These are phyloP conservation scores for Mesocricetus auratus DNA, from an alignment of 2,113 vertebrate genomes.

Conservation along the genomic window DNA sequence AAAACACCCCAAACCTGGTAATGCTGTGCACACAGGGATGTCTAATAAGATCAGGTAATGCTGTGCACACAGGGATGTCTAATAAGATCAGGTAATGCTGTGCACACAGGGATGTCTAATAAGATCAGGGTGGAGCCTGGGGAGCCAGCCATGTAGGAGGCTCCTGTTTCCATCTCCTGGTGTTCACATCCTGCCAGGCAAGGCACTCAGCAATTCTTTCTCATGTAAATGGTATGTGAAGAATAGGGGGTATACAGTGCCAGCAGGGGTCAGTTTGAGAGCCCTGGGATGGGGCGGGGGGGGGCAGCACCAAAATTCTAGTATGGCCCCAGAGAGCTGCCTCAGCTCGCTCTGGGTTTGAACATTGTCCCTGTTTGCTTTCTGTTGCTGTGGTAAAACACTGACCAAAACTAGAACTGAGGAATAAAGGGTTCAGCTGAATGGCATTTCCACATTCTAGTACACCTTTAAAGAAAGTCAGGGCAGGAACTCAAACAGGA, in stretches of 20 bases:
- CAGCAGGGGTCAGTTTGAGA: rapidly evolving
- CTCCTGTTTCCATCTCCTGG: background rate
- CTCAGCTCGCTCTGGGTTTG: background rate
- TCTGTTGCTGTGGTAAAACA: background rate
- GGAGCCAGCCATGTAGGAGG: background rate
- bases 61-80: background rate
- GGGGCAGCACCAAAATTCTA: too few species aligned
- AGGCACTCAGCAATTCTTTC: background rate
- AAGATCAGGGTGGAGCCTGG: background rate
- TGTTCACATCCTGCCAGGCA: background rate
- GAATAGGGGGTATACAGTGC: background rate
- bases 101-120: background rate
- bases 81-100: background rate
- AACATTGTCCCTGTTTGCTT: background rate
- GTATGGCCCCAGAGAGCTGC: background rate
- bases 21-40: background rate
- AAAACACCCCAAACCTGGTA: too few species aligned
- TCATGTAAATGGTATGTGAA: background rate
- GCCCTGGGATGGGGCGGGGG: too few species aligned
- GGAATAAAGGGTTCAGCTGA: background rate
- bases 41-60: background rate
- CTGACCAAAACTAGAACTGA: background rate
- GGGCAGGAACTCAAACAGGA: background rate
- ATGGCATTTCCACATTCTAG: background rate
- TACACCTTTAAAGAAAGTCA: background rate